phyloP scores from a whole-genome alignment of 2,888 invertebrate genomes.

The Melinaea marsaeus region DNA sequence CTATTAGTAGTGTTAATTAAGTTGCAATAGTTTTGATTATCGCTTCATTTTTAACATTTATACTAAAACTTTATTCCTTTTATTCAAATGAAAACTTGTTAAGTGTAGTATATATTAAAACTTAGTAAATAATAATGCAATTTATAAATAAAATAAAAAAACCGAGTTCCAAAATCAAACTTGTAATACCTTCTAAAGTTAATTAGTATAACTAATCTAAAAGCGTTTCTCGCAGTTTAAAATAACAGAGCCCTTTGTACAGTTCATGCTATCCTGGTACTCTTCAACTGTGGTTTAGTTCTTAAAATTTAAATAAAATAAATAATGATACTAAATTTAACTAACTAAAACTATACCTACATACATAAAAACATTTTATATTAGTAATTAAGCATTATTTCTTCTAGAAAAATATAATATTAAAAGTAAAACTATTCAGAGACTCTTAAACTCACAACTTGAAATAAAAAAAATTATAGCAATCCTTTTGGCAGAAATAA shows the following conservation, averaged over 20 bases:
- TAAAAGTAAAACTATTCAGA: too few species aligned
- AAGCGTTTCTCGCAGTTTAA: slow-evolving; percentile 36
- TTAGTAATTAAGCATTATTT: too few species aligned
- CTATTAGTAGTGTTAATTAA: too few species aligned
- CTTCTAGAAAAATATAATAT: too few species aligned
- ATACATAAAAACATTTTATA: too few species aligned
- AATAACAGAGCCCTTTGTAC: slow-evolving; percentile 34
- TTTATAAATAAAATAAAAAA: neutral
- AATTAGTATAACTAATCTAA: slow-evolving; percentile 13
- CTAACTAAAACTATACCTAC: too few species aligned
- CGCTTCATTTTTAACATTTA: neutral
- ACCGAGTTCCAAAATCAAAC: neutral
- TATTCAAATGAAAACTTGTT: neutral
- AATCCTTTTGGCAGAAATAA: too few species aligned
- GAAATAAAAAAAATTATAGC: too few species aligned
- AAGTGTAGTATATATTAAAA: neutral
- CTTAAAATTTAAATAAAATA: too few species aligned
- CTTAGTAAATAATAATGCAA: neutral
- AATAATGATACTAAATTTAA: too few species aligned
- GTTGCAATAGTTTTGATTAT: too few species aligned
- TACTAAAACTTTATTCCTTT: neutral
- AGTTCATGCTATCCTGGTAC: slow-evolving; percentile 38
- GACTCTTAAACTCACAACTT: too few species aligned
- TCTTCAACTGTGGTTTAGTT: neutral
- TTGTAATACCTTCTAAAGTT: neutral